phyloP scores from a whole-genome alignment of 2,797 vertebrate genomes.

The Poecilia wingei region DNA sequence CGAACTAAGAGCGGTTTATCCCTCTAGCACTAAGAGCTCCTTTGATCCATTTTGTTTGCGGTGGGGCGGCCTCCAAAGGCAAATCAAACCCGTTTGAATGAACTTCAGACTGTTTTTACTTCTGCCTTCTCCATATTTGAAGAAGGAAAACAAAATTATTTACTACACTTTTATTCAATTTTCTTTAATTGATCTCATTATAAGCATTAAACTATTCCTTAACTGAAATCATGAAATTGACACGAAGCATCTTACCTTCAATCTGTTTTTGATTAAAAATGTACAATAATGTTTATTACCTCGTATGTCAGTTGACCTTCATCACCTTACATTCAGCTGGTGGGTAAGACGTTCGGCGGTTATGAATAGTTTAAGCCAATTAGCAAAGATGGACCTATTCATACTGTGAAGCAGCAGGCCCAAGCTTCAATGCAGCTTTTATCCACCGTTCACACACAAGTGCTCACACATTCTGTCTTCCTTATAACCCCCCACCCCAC shows the following conservation, averaged over 20 bases:
- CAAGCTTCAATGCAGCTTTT: constrained; percentile 38
- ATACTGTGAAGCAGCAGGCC: constrained; percentile 23
- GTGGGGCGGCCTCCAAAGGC: neutral
- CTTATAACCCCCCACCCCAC: neutral
- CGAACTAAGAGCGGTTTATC: neutral
- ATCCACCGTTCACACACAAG: constrained; percentile 23
- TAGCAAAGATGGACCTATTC: constrained; percentile 6
- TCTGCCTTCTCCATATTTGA: neutral
- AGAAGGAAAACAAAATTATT: neutral
- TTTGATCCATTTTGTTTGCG: neutral
- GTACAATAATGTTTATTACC: neutral
- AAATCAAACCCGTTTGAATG: neutral
- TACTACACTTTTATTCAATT: neutral
- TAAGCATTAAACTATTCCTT: neutral
- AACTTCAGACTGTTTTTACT: neutral
- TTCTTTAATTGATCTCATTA: neutral
- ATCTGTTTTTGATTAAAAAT: neutral
- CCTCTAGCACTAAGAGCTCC: neutral
- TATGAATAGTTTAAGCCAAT: constrained; percentile 20
- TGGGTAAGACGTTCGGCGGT: neutral
- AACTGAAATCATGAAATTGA: neutral
- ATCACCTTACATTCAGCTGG: constrained; percentile 4
- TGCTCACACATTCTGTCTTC: constrained; percentile 15
- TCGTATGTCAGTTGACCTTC: neutral
- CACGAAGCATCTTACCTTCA: neutral